Conservation (phyloP, 2,113 vertebrate genomes). For the Falcunculus frontatus region DNA sequence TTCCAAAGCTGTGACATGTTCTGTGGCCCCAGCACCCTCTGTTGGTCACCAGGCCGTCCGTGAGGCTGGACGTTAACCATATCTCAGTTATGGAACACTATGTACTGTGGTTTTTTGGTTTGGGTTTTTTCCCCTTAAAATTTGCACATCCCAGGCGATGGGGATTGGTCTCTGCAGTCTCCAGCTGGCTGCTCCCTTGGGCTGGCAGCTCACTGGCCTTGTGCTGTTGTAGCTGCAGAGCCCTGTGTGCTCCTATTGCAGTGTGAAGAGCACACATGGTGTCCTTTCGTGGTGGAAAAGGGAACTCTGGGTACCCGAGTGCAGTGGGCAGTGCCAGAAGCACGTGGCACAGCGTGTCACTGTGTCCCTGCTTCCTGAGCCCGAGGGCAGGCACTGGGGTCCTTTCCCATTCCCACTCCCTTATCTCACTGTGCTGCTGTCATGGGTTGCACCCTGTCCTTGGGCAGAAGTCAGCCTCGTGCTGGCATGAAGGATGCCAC, state of each 20-base stretch:
- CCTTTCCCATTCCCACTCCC: not conserved
- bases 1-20: slow-evolving; percentile 26
- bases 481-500: slow-evolving; percentile 7
- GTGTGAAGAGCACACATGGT: accelerated
- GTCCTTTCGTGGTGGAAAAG: not conserved
- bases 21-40: not conserved
- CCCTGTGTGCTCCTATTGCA: accelerated
- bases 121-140: not conserved
- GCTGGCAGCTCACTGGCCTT: not conserved
- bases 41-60: not conserved
- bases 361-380: not conserved
- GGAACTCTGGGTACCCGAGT: not conserved
- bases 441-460: not conserved
- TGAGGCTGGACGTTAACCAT: not conserved
- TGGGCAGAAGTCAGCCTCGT: not conserved
- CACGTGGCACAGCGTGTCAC: not conserved
- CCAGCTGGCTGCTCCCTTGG: not conserved
- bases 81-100: not conserved
- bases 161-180: not conserved
- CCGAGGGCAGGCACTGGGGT: not conserved
- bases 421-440: slow-evolving; percentile 3
- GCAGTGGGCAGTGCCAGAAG: not conserved
- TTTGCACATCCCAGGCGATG: slow-evolving; percentile 14
- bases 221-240: not conserved
- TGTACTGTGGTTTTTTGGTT: not conserved